These are phyloP conservation scores for Anniella stebbinsi DNA, from an alignment of 2,797 vertebrate genomes.

Conservation along the genomic window DNA sequence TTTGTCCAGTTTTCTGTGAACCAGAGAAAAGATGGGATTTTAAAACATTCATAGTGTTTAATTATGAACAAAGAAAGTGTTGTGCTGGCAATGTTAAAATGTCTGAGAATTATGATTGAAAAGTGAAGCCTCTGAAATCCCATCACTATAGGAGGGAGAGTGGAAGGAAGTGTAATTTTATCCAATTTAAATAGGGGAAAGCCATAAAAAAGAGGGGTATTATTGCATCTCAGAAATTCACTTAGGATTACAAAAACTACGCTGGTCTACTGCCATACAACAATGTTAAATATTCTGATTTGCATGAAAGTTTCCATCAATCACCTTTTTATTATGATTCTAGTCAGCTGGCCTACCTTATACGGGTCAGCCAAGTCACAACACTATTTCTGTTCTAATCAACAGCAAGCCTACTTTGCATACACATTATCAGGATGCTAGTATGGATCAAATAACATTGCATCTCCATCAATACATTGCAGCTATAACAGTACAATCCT, in stretches of 20 bases:
- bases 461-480: not conserved
- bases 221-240: slow-evolving; percentile 33
- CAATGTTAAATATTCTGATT: not conserved
- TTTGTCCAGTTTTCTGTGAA: slow-evolving; percentile 7
- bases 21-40: not conserved
- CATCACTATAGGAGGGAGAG: not conserved
- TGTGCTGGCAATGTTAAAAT: slow-evolving; percentile 6
- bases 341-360: not conserved
- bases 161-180: slow-evolving; percentile 29
- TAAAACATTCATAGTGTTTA: not conserved
- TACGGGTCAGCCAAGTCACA: not conserved
- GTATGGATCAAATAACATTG: not conserved
- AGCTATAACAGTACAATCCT: no score
- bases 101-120: slow-evolving; percentile 14
- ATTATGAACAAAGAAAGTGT: slow-evolving; percentile 27
- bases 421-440: not conserved
- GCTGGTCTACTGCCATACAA: not conserved
- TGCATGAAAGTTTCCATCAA: slow-evolving; percentile 14
- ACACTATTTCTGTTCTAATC: not conserved
- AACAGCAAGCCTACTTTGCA: not conserved
- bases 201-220: not conserved
- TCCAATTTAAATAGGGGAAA: not conserved
- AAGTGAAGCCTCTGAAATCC: slow-evolving; percentile 19
- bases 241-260: slow-evolving; percentile 12
- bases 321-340: not conserved